Evolutionary conservation across 2,113 vertebrate genomes (phyloP).

Genomic region (Rhinolophus sinicus): DNA sequence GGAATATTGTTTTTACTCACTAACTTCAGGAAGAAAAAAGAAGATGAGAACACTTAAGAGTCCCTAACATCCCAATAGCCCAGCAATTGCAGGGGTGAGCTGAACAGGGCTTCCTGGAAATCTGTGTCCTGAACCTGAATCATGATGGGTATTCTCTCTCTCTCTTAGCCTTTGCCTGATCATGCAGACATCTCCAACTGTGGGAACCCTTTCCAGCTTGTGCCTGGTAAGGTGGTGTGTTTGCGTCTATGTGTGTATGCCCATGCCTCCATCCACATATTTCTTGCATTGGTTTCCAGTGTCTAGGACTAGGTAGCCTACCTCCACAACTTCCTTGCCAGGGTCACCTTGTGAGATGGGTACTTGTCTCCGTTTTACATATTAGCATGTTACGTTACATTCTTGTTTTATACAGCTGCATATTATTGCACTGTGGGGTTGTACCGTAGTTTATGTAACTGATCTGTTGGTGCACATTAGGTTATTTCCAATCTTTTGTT

Average conservation of each 20-base stretch:
- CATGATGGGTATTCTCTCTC: constrained; percentile 69
- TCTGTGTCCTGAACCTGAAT: constrained; percentile 52
- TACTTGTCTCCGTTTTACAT: constrained; percentile 32
- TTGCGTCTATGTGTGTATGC: not conserved
- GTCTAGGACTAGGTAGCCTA: not conserved
- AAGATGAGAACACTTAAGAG: constrained; percentile 49
- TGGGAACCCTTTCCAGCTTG: constrained; percentile 84
- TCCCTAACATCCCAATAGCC: constrained; percentile 29
- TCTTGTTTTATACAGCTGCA: not conserved
- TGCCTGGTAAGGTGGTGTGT: constrained; percentile 79
- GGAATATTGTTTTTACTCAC: constrained; percentile 57
- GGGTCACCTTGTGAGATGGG: not conserved
- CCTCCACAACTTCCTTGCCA: not conserved
- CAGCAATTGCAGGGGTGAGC: constrained; percentile 51
- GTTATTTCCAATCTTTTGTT: not conserved
- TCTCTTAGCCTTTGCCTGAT: constrained; percentile 83
- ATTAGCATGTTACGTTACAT: not conserved
- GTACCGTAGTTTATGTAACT: not conserved
- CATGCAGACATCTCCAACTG: constrained; percentile 82
- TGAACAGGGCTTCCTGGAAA: constrained; percentile 59
- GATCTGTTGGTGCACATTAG: not conserved
- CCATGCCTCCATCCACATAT: not conserved
- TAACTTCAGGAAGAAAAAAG: constrained; percentile 65
- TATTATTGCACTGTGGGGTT: not conserved
- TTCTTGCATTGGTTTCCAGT: constrained; percentile 29